Percentiles rank a stretch among this genome's conserved stretches.
Conservation (phyloP, 2,113 vertebrate species). For the Sprattus sprattus region DNA sequence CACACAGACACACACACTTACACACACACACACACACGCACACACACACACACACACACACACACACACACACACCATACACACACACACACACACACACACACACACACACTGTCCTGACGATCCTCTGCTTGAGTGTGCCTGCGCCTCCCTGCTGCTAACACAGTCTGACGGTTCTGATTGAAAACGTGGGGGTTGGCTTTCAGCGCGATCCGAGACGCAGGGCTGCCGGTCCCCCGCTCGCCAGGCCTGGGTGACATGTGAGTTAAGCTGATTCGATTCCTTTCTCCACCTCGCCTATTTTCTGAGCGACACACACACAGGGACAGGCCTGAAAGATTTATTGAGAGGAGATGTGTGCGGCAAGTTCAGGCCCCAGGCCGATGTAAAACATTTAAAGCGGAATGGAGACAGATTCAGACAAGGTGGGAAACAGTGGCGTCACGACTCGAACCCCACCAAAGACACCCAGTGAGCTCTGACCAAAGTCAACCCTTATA, state of each 20-base stretch:
- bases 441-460: neutral
- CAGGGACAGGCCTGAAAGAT: conserved; percentile 55
- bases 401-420: conserved; percentile 23
- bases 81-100: too few relatives aligned
- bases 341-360: conserved; percentile 46
- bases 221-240: neutral
- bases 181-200: neutral
- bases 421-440: conserved; percentile 31
- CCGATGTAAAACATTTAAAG: conserved; percentile 40
- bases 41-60: too few relatives aligned
- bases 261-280: conserved; percentile 50
- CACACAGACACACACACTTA: too few relatives aligned
- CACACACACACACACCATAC: too few relatives aligned
- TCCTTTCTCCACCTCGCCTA: conserved; percentile 56
- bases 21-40: too few relatives aligned
- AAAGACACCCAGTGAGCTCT: neutral
- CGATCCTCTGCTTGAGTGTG: neutral
- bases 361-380: conserved; percentile 29
- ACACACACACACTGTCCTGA: neutral
- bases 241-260: neutral
- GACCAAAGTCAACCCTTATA: neutral
- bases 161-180: neutral
- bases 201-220: neutral
- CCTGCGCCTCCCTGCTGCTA: neutral
- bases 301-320: conserved; percentile 48